phyloP scores from a whole-genome alignment of 1,140 invertebrate genomes.

The Pristionchus pacificus region DNA sequence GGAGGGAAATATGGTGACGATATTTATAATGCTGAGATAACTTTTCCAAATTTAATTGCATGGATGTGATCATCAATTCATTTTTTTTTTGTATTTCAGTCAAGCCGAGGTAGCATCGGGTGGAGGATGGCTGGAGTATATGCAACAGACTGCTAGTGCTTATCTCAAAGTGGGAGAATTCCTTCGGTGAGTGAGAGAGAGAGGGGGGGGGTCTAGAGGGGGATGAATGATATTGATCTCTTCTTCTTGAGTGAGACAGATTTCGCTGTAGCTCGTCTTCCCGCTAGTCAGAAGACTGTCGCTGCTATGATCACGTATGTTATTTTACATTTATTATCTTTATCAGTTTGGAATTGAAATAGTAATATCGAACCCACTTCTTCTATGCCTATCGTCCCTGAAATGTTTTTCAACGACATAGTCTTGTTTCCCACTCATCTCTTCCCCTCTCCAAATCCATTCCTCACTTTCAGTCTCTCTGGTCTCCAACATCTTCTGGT shows the following conservation, averaged over 20 bases:
- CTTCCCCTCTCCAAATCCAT: neutral
- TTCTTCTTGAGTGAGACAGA: conserved; percentile 21
- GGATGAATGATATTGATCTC: neutral
- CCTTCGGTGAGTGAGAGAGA: neutral
- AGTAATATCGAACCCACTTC: neutral
- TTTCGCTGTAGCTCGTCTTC: conserved; percentile 28
- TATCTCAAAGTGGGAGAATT: conserved; percentile 14
- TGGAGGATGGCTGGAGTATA: conserved; percentile 5
- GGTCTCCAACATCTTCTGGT: conserved; percentile 30
- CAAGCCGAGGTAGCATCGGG: conserved; percentile 6
- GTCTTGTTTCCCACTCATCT: neutral
- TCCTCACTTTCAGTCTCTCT: conserved; percentile 29
- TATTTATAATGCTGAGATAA: neutral
- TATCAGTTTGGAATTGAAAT: neutral
- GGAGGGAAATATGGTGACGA: neutral
- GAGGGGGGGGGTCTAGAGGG: neutral
- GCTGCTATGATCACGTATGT: conserved; percentile 22
- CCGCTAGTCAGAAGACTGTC: conserved; percentile 17
- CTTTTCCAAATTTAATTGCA: too few relatives aligned
- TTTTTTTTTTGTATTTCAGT: too few relatives aligned
- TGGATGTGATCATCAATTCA: too few relatives aligned
- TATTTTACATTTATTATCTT: neutral
- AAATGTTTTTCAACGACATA: neutral
- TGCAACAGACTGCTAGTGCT: conserved; percentile 8
- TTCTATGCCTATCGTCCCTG: neutral